Conservation (phyloP, 2,797 vertebrate genomes). For the Gastrophryne carolinensis region DNA sequence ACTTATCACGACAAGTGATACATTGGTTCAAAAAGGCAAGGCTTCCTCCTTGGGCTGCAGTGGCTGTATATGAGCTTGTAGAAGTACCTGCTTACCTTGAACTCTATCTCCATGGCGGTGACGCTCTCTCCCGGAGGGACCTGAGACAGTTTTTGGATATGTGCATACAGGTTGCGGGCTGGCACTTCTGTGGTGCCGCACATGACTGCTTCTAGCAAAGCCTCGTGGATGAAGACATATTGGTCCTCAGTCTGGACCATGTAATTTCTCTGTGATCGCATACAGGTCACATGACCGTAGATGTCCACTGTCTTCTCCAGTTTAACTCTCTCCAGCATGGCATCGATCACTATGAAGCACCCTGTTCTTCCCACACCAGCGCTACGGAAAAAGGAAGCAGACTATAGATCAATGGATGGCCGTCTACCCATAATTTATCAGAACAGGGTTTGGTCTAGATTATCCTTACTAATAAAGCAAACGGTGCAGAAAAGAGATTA, state of each 20-base stretch:
- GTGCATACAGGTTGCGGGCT: conserved; percentile 86
- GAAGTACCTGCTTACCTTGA: conserved; percentile 90
- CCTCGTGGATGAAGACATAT: conserved; percentile 94
- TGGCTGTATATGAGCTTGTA: too few species aligned
- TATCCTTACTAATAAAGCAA: too few species aligned
- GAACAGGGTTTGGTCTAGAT: too few species aligned
- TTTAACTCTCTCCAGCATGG: conserved; percentile 95
- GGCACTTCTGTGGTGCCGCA: conserved; percentile 90
- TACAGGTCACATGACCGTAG: conserved; percentile 94
- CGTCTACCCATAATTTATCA: too few species aligned
- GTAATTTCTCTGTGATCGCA: conserved; percentile 96
- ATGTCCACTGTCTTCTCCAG: conserved; percentile 93
- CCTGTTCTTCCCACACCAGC: conserved; percentile 92
- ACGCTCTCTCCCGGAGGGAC: conserved; percentile 81
- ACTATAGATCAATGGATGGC: too few species aligned
- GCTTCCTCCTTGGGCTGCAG: too few species aligned
- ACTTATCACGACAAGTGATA: too few species aligned
- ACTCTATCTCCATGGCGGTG: conserved; percentile 92
- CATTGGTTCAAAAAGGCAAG: too few species aligned
- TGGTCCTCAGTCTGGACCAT: conserved; percentile 98
- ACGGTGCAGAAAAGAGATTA: too few species aligned
- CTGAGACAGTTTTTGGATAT: conserved; percentile 92
- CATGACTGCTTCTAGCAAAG: conserved; percentile 85
- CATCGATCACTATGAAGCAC: conserved; percentile 92
- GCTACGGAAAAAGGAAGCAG: conserved; percentile 58